Base-by-base conservation (phyloP, 2,797 vertebrate genomes). In the Esox lucius region DNA sequence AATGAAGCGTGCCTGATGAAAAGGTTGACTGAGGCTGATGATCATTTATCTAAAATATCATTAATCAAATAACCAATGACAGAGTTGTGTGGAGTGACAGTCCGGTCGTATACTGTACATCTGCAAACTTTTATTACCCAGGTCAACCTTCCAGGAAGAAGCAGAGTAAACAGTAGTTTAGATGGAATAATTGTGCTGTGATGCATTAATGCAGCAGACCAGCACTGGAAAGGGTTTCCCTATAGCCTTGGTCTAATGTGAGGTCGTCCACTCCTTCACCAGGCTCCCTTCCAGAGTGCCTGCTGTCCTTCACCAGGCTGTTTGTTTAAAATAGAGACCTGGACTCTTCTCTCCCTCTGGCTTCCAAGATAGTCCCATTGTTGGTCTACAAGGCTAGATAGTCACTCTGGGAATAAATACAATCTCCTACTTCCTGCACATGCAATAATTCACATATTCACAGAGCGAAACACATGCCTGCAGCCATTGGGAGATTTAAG, bases 151-250 rank as follows among this genome's bases (percentile, higher is more conserved):
- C 31, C 56, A n/a, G 71, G 19, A 6, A 39, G 31, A n/a, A 35
- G 33, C 9, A 6, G 9, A 16, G 19, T 42, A 5, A 39, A n/a
- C 65, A 66, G 31, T 83, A 74, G 42, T 75, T 86, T 84, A 73
- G 84, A 75, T 79, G 81, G 74, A 33, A 33, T 49, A 61, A 65
- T 73, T 77, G 22, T 75, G 83, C 79, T 75, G 67, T 68, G 76
- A 83, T 81, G 81, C 76, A 74, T 64, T 56, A 80, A 80, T 80
- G 31, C 42, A 35, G 73, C 79, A 74, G 88, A 89, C 83, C 81
- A 87, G 75, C 71, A 35, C 72, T 85, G 90, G 88, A 92, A 91
- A 81, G 82, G 87, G 91, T 91, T 85, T 84, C 72, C 71, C 76
- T 72, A 70, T 83, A 82, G 81, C 70, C 66, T n/a, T 69, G 81